Base-by-base conservation (phyloP, 2,888 invertebrate species). In the Auanema freiburgensis region DNA sequence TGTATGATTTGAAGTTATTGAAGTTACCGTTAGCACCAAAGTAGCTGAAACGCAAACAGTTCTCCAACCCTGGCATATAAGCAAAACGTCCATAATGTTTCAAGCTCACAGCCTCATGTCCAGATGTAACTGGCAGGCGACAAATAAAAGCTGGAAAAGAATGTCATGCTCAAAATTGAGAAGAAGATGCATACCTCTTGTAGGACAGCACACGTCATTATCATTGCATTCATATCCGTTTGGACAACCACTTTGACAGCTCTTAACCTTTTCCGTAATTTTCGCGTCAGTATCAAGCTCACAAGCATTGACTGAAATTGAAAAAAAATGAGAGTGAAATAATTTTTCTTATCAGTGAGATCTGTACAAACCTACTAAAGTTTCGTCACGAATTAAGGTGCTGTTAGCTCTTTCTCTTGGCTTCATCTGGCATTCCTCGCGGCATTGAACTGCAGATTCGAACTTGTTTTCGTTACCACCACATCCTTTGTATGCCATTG, bases 401-500 rank as follows among this genome's bases (percentile, higher is more conserved):
- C 33, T 33, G 8, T 33, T 33, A 8, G 33, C 33, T 33, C 33
- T 33, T 33, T 33, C 33, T 33, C 33, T 33, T 3, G 33, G 33
- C 8, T 33, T 33, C 33, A 33, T 33, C 53, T 56, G 25, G 63
- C 74, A 74, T 4, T 63, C 56, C 12, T 66, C 61, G 5, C 57
- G 56, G 55, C 81, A 81, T 11, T 69, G 71, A 21, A 71, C 77
- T 62, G 74, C 67, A 2, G 77, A 65, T 1, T 58, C 65, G 56
- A 81, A 81, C 54, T 77, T 69, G 66, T 81, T 81, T 11, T 73
- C 69, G 57, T 81, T 81, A 40, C 81, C 81, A 42, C 65, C 69
- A 65, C 81, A 82, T 33, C 80, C 80, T 33, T 76, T 71, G 43
- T 68, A 70, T 49, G 67, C 69, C 10, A 74, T 50, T 5, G 74